A percentile compares a stretch with the other conserved stretches of the same genome.
These are phyloP conservation scores for Clistopyga incitator DNA, from an alignment of 2,888 invertebrate species.

Conservation along the genomic window DNA sequence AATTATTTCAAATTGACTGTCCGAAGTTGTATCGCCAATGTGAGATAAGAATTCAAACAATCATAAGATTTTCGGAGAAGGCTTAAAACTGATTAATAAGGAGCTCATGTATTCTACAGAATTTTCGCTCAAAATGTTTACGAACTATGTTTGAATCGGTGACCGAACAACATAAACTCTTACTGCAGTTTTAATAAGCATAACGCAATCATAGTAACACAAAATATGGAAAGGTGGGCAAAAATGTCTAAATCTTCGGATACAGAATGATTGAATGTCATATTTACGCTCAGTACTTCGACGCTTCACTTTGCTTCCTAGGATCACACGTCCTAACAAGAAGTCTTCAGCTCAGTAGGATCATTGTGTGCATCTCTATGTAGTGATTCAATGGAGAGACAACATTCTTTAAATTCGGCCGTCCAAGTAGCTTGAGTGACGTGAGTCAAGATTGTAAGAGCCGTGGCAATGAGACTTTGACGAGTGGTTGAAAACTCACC, in stretches of 20 bases:
- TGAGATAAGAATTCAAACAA: not conserved
- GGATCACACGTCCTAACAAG: not conserved
- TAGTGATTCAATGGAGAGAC: conserved; percentile 7
- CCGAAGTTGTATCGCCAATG: not conserved
- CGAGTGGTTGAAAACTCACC: conserved; percentile 52
- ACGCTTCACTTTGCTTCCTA: not conserved
- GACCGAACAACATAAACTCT: no score
- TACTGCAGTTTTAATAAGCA: no score
- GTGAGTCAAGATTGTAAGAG: not conserved
- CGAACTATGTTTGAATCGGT: no score
- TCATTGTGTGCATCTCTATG: not conserved
- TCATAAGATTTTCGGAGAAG: no score
- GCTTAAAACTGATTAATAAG: no score
- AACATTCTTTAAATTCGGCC: conserved; percentile 9
- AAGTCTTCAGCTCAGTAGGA: not conserved
- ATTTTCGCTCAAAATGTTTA: no score
- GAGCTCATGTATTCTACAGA: no score
- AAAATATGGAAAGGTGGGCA: no score
- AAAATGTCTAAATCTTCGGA: no score
- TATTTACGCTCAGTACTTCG: no score
- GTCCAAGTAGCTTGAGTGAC: conserved; percentile 11
- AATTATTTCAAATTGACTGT: not conserved
- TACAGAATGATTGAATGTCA: no score
- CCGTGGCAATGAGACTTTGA: conserved; percentile 35
- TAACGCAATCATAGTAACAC: not conserved